A percentile compares a stretch with the other conserved stretches of the same genome.
phyloP scores from a whole-genome alignment of 2,888 invertebrate genomes.

The Cylindroiulus punctatus region DNA sequence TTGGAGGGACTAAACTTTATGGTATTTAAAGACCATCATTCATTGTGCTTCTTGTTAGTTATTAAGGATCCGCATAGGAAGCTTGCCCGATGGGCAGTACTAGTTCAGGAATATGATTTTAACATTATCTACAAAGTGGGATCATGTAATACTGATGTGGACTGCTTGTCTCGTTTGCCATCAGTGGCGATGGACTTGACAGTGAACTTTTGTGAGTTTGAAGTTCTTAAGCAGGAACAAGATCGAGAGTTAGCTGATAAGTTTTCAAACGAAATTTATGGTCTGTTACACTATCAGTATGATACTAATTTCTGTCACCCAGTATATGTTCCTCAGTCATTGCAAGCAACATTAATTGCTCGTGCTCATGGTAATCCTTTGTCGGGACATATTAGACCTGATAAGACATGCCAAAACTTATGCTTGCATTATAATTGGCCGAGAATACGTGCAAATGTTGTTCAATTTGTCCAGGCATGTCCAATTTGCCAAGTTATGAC shows the following conservation, averaged over 20 bases:
- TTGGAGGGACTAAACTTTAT: background rate
- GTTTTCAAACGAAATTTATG: background rate
- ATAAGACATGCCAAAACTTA: background rate
- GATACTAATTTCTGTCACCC: background rate
- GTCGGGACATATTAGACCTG: background rate
- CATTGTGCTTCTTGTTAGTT: background rate
- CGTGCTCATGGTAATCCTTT: background rate
- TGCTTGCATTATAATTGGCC: background rate
- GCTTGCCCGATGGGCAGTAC: background rate
- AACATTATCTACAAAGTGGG: background rate
- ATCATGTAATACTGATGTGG: background rate
- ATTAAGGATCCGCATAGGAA: background rate
- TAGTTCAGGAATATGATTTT: background rate
- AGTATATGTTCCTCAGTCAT: background rate
- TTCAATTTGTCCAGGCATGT: background rate
- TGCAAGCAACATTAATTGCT: background rate
- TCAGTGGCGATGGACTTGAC: fast-evolving
- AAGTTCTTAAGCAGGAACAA: background rate
- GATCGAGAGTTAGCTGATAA: background rate
- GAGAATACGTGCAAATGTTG: background rate
- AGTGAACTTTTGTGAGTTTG: background rate
- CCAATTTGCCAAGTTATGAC: too few relatives aligned
- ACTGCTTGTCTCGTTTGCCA: background rate
- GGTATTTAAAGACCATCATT: background rate
- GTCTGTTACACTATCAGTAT: background rate